phyloP scores from a whole-genome alignment of 2,888 invertebrate genomes.

The Hydrotaea cyrtoneurina region DNA sequence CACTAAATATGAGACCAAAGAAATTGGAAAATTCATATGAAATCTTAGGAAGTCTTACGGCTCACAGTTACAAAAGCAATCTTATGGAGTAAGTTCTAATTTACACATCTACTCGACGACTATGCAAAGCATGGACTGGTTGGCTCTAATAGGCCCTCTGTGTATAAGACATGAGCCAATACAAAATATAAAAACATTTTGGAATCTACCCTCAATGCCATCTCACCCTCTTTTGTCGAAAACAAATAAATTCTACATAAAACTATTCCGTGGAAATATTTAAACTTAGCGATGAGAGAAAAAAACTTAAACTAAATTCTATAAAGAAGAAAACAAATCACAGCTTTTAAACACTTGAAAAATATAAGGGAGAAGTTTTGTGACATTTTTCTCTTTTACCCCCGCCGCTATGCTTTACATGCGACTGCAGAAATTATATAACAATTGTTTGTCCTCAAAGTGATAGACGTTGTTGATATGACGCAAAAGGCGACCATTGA shows the following conservation, averaged over 20 bases:
- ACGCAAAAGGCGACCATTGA: conserved; percentile 91
- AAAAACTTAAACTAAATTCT: conserved; percentile 7
- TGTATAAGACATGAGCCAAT: too few relatives aligned
- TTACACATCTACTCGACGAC: too few relatives aligned
- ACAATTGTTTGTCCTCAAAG: conserved; percentile 90
- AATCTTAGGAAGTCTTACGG: too few relatives aligned
- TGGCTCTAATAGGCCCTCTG: too few relatives aligned
- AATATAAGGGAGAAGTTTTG: conserved; percentile 8
- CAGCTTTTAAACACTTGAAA: conserved; percentile 38
- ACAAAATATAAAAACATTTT: too few relatives aligned
- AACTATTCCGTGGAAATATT: neutral
- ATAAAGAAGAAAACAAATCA: conserved; percentile 36
- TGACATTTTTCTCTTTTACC: neutral
- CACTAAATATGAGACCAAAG: too few relatives aligned
- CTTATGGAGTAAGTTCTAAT: too few relatives aligned
- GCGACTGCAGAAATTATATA: conserved; percentile 87
- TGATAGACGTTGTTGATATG: conserved; percentile 92
- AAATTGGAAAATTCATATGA: too few relatives aligned
- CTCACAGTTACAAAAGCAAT: too few relatives aligned
- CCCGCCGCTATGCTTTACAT: conserved; percentile 73
- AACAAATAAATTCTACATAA: neutral
- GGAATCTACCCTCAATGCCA: too few relatives aligned
- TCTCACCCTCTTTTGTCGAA: neutral
- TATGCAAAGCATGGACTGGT: too few relatives aligned
- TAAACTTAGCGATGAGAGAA: neutral